phyloP scores from a whole-genome alignment of 92 coral and sea anemone species.

The Diadumene lineata region DNA sequence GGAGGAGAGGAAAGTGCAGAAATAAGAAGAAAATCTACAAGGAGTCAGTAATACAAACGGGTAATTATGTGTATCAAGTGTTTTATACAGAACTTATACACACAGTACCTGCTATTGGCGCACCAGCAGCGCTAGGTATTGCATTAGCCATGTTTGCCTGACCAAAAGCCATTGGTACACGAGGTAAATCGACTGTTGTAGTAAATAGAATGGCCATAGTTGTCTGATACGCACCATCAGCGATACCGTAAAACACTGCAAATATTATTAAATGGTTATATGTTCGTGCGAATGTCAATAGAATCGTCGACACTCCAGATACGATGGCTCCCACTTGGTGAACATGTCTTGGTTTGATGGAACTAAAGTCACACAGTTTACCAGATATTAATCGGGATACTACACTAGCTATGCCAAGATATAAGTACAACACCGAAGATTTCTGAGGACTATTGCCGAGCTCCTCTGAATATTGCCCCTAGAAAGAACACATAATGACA shows the following conservation, averaged over 20 bases:
- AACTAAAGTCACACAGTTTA: conserved; percentile 4
- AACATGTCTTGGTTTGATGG: conserved; percentile 12
- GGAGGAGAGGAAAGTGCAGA: background rate
- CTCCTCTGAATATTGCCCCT: conserved; percentile 29
- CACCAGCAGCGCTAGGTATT: conserved; percentile 5
- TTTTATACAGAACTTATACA: background rate
- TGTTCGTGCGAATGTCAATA: background rate
- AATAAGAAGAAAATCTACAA: background rate
- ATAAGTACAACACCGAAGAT: conserved; percentile 19
- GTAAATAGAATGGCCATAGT: conserved; percentile 9
- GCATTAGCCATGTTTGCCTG: conserved; percentile 12
- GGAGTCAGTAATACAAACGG: background rate
- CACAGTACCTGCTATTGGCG: conserved; percentile 21
- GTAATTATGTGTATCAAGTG: background rate
- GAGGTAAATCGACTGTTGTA: conserved; percentile 14
- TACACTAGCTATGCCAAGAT: background rate
- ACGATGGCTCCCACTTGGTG: conserved; percentile 13
- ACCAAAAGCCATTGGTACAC: conserved; percentile 11
- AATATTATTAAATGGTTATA: conserved; percentile 24
- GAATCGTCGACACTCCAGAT: conserved; percentile 11
- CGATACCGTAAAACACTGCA: conserved; percentile 26
- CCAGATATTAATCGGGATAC: conserved; percentile 13
- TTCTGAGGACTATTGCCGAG: background rate
- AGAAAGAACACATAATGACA: too few species aligned
- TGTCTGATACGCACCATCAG: conserved; percentile 15